phyloP scores from a whole-genome alignment of 1,140 invertebrate genomes.

The Lucilia cuprina region DNA sequence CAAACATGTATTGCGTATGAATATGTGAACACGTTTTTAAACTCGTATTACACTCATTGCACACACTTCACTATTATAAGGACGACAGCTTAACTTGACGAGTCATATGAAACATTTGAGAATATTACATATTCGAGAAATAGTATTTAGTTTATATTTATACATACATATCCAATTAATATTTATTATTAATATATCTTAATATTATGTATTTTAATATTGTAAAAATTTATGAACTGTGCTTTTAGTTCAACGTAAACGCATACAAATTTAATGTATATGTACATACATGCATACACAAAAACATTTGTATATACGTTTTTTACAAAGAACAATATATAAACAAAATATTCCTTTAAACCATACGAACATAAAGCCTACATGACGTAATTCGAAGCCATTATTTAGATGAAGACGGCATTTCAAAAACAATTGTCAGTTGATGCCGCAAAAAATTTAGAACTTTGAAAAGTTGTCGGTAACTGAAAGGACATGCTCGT shows the following conservation, averaged over 20 bases:
- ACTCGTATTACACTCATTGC: neutral
- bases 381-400: conserved; percentile 6
- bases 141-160: no score
- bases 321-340: neutral
- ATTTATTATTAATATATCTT: no score
- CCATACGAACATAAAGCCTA: neutral
- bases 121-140: no score
- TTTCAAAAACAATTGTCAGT: conserved; percentile 17
- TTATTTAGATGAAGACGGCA: neutral
- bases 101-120: no score
- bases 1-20: neutral
- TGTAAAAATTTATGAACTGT: no score
- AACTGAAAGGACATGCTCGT: neutral
- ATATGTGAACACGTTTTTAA: conserved; percentile 18
- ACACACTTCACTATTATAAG: no score
- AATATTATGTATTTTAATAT: no score
- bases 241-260: no score
- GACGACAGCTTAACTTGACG: no score
- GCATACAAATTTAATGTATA: no score
- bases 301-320: neutral
- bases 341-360: neutral
- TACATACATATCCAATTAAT: no score
- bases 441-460: neutral
- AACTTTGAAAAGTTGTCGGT: neutral
- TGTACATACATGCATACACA: no score